Evolutionary conservation across 2,113 vertebrate species (phyloP).

Genomic region (Empidonax traillii): DNA sequence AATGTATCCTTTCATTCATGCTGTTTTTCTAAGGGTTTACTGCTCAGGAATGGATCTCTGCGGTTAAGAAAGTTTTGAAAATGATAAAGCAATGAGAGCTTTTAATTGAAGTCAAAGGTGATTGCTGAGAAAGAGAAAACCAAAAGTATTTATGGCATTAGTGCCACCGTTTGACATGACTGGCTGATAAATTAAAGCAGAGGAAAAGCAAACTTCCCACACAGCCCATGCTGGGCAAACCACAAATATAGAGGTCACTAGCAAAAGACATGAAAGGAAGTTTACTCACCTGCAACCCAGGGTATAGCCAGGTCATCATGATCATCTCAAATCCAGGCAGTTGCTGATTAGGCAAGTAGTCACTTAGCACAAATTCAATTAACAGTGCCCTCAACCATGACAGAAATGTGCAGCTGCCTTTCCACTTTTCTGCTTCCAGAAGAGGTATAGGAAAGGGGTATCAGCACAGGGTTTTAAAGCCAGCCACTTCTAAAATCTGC

Average conservation of each 20-base stretch:
- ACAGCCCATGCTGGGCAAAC: neutral
- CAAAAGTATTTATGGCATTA: neutral
- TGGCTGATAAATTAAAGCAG: neutral
- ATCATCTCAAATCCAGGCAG: neutral
- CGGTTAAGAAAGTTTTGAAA: neutral
- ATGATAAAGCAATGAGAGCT: neutral
- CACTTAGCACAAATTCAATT: neutral
- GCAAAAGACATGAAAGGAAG: neutral
- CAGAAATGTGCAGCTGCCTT: neutral
- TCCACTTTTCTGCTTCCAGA: neutral
- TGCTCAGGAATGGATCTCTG: neutral
- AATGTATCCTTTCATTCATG: neutral
- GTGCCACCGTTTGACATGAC: neutral
- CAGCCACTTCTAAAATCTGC: neutral
- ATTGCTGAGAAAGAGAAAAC: neutral
- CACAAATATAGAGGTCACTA: neutral
- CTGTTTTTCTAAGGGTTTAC: neutral
- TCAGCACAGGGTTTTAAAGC: neutral
- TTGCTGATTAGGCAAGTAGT: neutral
- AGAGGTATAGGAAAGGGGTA: neutral
- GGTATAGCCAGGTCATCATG: neutral
- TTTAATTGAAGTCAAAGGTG: neutral
- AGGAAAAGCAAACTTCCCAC: slow-evolving; percentile 8
- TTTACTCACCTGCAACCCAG: neutral
- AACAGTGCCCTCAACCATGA: neutral